Base-by-base conservation (phyloP, 1,140 invertebrate genomes). In the Psilanteris sp. region DNA sequence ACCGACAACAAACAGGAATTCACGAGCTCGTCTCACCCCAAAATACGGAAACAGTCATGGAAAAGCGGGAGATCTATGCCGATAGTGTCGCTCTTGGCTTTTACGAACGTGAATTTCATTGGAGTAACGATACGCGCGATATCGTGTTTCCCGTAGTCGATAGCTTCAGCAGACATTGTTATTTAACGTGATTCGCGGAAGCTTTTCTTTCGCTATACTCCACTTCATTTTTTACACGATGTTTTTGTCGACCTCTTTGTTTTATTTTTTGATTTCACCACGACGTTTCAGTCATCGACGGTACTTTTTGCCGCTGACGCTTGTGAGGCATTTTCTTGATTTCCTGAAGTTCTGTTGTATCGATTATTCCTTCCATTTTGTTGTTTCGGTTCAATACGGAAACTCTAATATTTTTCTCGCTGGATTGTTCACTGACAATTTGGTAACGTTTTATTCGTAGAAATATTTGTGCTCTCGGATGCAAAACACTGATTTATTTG, bases 1-100 rank as follows among this genome's bases (percentile, higher is more conserved):
- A 57, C 68, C 52, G 73, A 77, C 77, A 76, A 79, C 68, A 79
- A 77, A 77, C 77, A 76, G 62, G 73, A 72, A 79, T 79, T 79
- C 72, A 66, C 72, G 48, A 75, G 61, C 67, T 68, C 46, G 41
- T 64, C 55, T 61, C 61, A 27, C 43, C 37, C 46, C 46, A 32
- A 46, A 46, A 46, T 26, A 48, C 62, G 62, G 62, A 55, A 68
- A 57, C 61, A 68, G 64, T 68, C 57, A 43, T 54, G 57, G 41
- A 68, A 74, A 73, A 54, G 62, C 62, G 37, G 10, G 11, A 75
- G 55, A 75, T 62, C 71, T 54, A 55, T 50, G 55, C 34, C 32
- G 55, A 75, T 75, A 59, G 54, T 55, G 54, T 74, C 39, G 39
- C 48, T 61, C 48, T 67, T 68, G 37, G 54, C 55, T 75, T 54